Conservation (phyloP, 2,888 invertebrate genomes). For the Sthenelais limicola region DNA sequence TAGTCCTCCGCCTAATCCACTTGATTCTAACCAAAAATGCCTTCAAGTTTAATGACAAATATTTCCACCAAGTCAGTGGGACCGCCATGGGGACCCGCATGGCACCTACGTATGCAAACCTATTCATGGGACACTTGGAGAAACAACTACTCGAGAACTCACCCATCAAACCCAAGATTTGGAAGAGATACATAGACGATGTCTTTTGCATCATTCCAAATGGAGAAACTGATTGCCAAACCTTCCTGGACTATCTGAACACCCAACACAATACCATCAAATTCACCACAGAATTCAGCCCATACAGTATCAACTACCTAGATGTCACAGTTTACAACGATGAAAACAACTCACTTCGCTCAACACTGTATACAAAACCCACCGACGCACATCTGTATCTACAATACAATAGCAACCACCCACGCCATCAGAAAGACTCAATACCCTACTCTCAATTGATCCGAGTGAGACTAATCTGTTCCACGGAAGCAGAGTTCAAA, state of each 20-base stretch:
- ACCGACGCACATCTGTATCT: constrained; percentile 18
- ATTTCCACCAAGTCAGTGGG: constrained; percentile 44
- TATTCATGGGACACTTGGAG: constrained; percentile 49
- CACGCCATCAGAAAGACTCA: background rate
- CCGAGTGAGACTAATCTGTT: background rate
- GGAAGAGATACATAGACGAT: constrained; percentile 48
- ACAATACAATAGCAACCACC: background rate
- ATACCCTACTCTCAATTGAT: background rate
- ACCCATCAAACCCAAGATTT: constrained; percentile 34
- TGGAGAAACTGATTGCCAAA: background rate
- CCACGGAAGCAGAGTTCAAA: background rate
- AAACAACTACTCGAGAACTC: constrained; percentile 17
- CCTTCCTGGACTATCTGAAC: background rate
- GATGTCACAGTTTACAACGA: constrained; percentile 1
- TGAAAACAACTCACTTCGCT: background rate
- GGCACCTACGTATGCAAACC: constrained; percentile 46
- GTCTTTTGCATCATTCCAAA: constrained; percentile 46
- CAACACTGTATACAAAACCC: constrained; percentile 15
- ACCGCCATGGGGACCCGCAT: constrained; percentile 50
- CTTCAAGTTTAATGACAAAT: constrained; percentile 45
- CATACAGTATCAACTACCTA: background rate
- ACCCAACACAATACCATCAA: background rate
- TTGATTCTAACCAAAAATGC: constrained; percentile 40
- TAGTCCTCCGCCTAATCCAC: background rate
- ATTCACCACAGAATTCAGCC: background rate